A percentile compares a stretch with the other conserved stretches of the same genome.
phyloP scores from a whole-genome alignment of 2,113 vertebrate species.

The Abramis brama region DNA sequence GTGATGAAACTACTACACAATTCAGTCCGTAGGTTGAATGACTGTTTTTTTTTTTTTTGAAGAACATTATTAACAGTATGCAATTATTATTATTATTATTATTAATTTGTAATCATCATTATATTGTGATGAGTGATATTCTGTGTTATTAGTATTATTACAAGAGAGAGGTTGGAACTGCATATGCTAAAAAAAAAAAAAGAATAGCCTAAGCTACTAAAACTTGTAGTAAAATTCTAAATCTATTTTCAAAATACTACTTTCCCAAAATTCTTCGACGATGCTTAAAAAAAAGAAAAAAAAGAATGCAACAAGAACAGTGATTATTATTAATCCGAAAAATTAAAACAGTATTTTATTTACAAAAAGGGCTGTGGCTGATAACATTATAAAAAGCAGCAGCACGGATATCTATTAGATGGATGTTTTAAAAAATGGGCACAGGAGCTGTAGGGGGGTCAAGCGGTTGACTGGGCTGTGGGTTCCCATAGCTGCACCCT shows the following conservation, averaged over 20 bases:
- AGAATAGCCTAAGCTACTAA: not conserved
- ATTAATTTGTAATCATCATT: not conserved
- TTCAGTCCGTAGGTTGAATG: not conserved
- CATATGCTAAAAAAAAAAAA: not conserved
- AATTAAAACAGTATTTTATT: not conserved
- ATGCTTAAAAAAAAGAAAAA: not conserved
- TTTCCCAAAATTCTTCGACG: not conserved
- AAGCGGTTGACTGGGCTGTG: slow-evolving; percentile 26
- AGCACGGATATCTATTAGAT: not conserved
- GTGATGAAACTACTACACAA: not conserved
- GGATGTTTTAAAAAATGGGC: not conserved
- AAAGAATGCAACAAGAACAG: not conserved
- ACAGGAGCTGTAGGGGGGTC: slow-evolving; percentile 6
- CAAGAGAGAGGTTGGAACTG: not conserved
- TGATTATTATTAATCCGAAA: not conserved
- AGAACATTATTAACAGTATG: not conserved
- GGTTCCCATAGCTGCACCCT: slow-evolving; percentile 47
- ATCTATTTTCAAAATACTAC: not conserved
- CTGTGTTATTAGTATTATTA: not conserved
- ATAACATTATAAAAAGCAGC: not conserved
- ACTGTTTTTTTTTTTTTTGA: not conserved
- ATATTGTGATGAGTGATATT: not conserved
- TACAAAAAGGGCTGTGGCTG: not conserved
- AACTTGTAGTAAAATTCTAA: not conserved
- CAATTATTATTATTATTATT: not conserved